A percentile compares a stretch with the other conserved stretches of the same genome.
phyloP scores from a whole-genome alignment of 2,797 vertebrate species.

The Serranus cabrilla region DNA sequence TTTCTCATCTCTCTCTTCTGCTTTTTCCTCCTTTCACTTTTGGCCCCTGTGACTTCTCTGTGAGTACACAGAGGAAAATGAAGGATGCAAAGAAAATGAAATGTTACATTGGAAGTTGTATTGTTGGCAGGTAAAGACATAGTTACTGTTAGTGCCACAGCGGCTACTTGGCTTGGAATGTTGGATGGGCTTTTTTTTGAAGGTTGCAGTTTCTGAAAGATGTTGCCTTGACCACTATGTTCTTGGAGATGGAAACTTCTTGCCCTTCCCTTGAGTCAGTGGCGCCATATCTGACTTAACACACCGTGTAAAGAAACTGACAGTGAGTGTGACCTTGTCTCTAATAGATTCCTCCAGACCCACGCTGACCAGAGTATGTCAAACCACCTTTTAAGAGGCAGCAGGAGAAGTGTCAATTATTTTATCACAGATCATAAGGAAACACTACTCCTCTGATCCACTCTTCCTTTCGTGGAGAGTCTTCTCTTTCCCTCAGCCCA shows the following conservation, averaged over 20 bases:
- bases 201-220: slow-evolving; percentile 38
- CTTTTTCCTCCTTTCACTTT: slow-evolving; percentile 37
- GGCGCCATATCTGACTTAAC: slow-evolving; percentile 15
- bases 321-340: slow-evolving; percentile 38
- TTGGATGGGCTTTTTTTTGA: slow-evolving; percentile 22
- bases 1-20: slow-evolving; percentile 18
- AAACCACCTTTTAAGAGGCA: slow-evolving; percentile 19
- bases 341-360: slow-evolving; percentile 22
- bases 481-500: slow-evolving; percentile 18
- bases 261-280: not conserved
- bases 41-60: slow-evolving; percentile 42
- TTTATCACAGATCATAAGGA: slow-evolving; percentile 49
- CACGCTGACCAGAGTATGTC: slow-evolving; percentile 11
- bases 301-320: slow-evolving; percentile 22
- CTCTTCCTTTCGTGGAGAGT: slow-evolving; percentile 10
- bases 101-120: slow-evolving; percentile 30
- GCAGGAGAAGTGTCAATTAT: slow-evolving; percentile 44
- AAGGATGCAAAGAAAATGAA: slow-evolving; percentile 41
- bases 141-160: slow-evolving; percentile 28
- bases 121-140: slow-evolving; percentile 52
- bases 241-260: slow-evolving; percentile 10
- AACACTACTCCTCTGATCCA: slow-evolving; percentile 28
- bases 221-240: slow-evolving; percentile 11
- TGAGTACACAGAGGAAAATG: slow-evolving; percentile 21
- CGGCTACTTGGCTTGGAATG: slow-evolving; percentile 13